These are phyloP conservation scores for Carcinoscorpius rotundicauda DNA, from an alignment of 1,140 invertebrate genomes.

Conservation along the genomic window DNA sequence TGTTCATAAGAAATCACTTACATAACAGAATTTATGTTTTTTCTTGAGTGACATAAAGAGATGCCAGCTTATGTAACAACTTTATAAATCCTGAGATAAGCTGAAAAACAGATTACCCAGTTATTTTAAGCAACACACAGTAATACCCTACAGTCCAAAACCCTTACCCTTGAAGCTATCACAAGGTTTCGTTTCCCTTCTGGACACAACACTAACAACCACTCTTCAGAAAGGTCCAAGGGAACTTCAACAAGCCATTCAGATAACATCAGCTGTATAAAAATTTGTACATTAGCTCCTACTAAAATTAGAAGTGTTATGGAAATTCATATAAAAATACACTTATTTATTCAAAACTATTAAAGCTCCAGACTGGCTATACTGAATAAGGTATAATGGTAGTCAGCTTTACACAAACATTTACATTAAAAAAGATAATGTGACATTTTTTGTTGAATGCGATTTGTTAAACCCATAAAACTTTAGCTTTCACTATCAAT, in stretches of 20 bases:
- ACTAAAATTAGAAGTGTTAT: not conserved
- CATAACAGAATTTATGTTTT: too few relatives aligned
- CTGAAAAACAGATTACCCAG: too few relatives aligned
- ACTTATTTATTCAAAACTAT: not conserved
- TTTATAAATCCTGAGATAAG: too few relatives aligned
- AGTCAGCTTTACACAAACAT: not conserved
- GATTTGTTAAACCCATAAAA: not conserved
- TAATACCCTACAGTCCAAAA: too few relatives aligned
- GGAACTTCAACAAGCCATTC: conserved; percentile 85
- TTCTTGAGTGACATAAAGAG: too few relatives aligned
- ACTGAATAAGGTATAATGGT: not conserved
- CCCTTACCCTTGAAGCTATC: conserved; percentile 52
- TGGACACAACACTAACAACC: conserved; percentile 72
- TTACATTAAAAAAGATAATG: not conserved
- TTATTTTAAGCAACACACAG: too few relatives aligned
- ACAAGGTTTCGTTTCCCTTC: conserved; percentile 62
- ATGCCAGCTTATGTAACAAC: too few relatives aligned
- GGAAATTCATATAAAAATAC: too few relatives aligned
- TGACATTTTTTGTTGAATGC: not conserved
- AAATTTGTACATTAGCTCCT: not conserved
- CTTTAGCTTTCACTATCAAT: too few relatives aligned
- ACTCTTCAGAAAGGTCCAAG: conserved; percentile 56
- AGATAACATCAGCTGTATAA: conserved; percentile 55
- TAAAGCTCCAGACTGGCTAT: not conserved
- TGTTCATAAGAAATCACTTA: too few relatives aligned